Evolutionary conservation across 2,797 vertebrate genomes (phyloP).

Genomic region (Acanthopagrus latus): DNA sequence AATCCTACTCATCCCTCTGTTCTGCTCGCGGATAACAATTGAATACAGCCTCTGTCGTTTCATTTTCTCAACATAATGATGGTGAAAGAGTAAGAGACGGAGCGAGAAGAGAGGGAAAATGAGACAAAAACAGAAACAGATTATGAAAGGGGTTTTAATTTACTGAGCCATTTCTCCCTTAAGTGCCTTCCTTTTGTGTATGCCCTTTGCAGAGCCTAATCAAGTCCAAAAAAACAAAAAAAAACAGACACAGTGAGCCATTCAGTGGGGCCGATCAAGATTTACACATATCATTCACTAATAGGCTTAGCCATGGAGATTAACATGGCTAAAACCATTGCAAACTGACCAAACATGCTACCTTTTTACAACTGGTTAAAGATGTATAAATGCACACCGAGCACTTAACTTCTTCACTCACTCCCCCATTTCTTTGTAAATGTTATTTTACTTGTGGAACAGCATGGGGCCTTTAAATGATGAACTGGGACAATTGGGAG

Average conservation of each 20-base stretch:
- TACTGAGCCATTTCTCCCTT: slow-evolving; percentile 82
- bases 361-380: slow-evolving; percentile 65
- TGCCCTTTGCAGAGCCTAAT: slow-evolving; percentile 67
- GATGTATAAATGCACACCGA: slow-evolving; percentile 63
- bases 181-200: slow-evolving; percentile 75
- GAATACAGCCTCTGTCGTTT: slow-evolving; percentile 91
- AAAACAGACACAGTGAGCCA: slow-evolving; percentile 69
- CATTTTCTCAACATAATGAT: slow-evolving; percentile 89
- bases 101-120: slow-evolving; percentile 20
- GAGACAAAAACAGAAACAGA: slow-evolving; percentile 65
- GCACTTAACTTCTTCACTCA: slow-evolving; percentile 70
- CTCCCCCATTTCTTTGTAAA: slow-evolving; percentile 77
- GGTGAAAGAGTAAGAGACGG: slow-evolving; percentile 65
- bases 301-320: slow-evolving; percentile 62
- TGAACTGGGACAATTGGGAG: slow-evolving; percentile 41
- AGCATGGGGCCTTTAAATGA: slow-evolving; percentile 68
- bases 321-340: slow-evolving; percentile 53
- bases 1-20: slow-evolving; percentile 84
- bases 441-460: slow-evolving; percentile 65
- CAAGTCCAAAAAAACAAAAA: slow-evolving; percentile 61
- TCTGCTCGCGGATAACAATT: slow-evolving; percentile 88
- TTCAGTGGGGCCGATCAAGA: slow-evolving; percentile 73
- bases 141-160: slow-evolving; percentile 85
- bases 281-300: slow-evolving; percentile 79
- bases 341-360: slow-evolving; percentile 74